A percentile compares a stretch with the other conserved stretches of the same genome.
Evolutionary conservation across 2,888 invertebrate species (phyloP).

Genomic region (Physocephala rufipes): DNA sequence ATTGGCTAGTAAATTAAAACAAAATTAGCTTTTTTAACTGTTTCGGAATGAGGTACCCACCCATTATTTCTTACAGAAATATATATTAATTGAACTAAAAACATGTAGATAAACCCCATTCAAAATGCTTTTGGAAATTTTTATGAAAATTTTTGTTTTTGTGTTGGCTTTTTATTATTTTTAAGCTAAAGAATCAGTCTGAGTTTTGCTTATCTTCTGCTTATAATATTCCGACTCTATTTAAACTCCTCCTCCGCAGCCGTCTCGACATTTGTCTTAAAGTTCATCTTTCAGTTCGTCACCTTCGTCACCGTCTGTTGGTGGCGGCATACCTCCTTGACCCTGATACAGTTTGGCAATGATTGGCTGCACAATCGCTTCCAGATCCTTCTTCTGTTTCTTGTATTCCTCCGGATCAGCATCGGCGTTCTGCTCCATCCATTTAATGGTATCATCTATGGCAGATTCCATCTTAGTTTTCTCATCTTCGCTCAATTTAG

Average conservation of each 20-base stretch:
- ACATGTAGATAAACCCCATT: constrained; percentile 34
- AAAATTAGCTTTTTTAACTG: constrained; percentile 12
- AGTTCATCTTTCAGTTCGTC: constrained; percentile 87
- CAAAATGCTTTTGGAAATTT: constrained; percentile 28
- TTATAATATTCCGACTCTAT: constrained; percentile 9
- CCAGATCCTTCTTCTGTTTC: constrained; percentile 93
- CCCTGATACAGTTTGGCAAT: constrained; percentile 95
- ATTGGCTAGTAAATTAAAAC: constrained; percentile 29
- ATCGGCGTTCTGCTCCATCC: constrained; percentile 96
- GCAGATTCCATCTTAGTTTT: constrained; percentile 94
- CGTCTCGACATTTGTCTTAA: constrained; percentile 64
- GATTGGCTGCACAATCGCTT: constrained; percentile 96
- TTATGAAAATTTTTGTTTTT: constrained; percentile 40
- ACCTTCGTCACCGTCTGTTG: constrained; percentile 73
- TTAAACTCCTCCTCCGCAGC: constrained; percentile 13
- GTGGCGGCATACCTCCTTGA: constrained; percentile 81
- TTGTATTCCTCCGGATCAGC: constrained; percentile 92
- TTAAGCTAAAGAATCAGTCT: constrained; percentile 57
- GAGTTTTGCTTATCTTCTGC: constrained; percentile 42
- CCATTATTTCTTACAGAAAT: constrained; percentile 38
- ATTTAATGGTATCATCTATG: constrained; percentile 97
- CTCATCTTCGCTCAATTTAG: constrained; percentile 88
- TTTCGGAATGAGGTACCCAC: constrained; percentile 49
- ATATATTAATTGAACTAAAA: constrained; percentile 39
- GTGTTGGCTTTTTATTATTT: constrained; percentile 46